Evolutionary conservation across 2,888 invertebrate species (phyloP).

Genomic region (Caenorhabditis auriculariae): DNA sequence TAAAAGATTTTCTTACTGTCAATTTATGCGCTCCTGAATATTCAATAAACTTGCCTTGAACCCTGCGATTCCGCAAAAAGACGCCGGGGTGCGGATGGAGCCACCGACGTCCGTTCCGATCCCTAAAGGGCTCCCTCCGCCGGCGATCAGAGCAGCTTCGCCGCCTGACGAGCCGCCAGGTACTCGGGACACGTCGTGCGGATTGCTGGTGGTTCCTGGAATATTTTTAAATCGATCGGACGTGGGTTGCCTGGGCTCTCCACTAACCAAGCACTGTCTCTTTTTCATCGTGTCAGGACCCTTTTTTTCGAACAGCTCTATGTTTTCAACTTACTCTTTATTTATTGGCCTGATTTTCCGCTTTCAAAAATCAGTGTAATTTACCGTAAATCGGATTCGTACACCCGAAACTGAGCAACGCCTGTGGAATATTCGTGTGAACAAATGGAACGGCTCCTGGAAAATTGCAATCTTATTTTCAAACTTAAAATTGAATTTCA

Average conservation of each 20-base stretch:
- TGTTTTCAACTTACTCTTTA: too few relatives aligned
- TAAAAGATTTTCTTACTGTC: too few relatives aligned
- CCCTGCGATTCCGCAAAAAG: constrained; percentile 65
- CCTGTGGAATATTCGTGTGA: constrained; percentile 65
- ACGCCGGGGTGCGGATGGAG: constrained; percentile 67
- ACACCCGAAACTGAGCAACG: constrained; percentile 57
- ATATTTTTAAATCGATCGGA: not conserved
- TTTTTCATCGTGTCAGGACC: too few relatives aligned
- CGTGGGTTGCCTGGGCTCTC: not conserved
- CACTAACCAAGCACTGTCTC: constrained; percentile 25
- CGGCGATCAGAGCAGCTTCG: constrained; percentile 66
- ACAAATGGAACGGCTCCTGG: constrained; percentile 67
- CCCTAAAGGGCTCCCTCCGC: constrained; percentile 66
- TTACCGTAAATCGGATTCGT: constrained; percentile 66
- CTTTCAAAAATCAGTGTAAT: too few relatives aligned
- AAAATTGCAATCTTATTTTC: constrained; percentile 11
- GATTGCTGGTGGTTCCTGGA: not conserved
- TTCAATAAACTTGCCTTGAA: too few relatives aligned
- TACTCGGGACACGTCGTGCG: constrained; percentile 7
- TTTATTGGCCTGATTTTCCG: too few relatives aligned
- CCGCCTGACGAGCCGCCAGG: constrained; percentile 68
- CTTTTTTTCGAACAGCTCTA: too few relatives aligned
- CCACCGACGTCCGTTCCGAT: constrained; percentile 68
- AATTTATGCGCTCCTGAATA: too few relatives aligned
- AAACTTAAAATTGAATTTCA: not conserved